Evolutionary conservation across 2,888 invertebrate genomes (phyloP), one percentile per base, ranked within the genome.

Genomic region (Cartodere bifasciata): DNA sequence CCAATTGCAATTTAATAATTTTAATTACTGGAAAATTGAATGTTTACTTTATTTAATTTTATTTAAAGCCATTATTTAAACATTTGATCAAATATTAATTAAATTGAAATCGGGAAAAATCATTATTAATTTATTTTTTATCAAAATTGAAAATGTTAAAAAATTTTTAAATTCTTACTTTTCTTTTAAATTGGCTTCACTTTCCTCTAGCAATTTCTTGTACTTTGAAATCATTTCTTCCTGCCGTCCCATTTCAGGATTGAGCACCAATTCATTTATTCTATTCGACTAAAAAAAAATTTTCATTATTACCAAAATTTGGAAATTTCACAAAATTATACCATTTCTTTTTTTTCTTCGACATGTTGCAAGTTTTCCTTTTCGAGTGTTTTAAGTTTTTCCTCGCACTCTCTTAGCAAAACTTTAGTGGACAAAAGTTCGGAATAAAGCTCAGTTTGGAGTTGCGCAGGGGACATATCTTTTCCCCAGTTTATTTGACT

Each of bases 361-460:
- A 47, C 49, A 30, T 52, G 49, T 10, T 45, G 32, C 6, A 39
- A 28, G 28, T 50, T 51, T 32, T 55, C 52, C 14, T 48, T 43
- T 22, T 52, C 47, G 16, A 48, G 39, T 4, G 35, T 40, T 16
- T 45, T 45, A 12, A 56, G 39, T 36, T 50, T 47, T 24, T 57
- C 53, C 37, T 53, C 50, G 6, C 46, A 45, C 4, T 50, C 47
- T 34, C 47, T 49, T 9, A 56, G 37, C 4, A 49, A 43, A 2
- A 48, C 47, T 20, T 48, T 44, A 10, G 49, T 48, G 3, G 50
- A 46, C 15, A 51, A 36, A 11, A 49, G 31, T 37, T 55, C 52
- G 1, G 48, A 46, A 29, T 52, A 48, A 16, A 52, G 37, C 32
- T 55, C 47, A 4, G 47, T 46, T 41, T 53, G 53, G 2, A 13